Percentiles rank a stretch among this genome's conserved stretches.
Evolutionary conservation across 1,140 invertebrate species (phyloP).

Genomic region (Battus philenor): DNA sequence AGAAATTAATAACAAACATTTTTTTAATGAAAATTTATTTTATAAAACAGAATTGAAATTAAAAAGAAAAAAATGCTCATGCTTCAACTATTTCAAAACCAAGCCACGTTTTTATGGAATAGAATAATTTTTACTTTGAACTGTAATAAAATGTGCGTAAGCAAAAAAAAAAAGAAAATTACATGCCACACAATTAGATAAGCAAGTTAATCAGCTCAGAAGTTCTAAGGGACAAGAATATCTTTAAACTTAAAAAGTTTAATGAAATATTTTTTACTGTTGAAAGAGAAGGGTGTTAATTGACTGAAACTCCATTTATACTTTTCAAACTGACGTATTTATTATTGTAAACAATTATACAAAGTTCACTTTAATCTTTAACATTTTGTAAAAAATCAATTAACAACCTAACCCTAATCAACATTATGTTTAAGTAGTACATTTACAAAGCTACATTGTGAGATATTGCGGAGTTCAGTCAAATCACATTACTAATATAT

Average conservation of each 20-base stretch:
- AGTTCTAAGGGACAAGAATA: constrained; percentile 10
- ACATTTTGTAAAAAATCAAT: constrained; percentile 69
- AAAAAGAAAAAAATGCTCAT: too few relatives aligned
- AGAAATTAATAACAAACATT: too few relatives aligned
- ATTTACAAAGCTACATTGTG: constrained; percentile 43
- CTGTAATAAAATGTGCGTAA: background rate
- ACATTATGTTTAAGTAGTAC: constrained; percentile 48
- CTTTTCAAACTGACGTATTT: constrained; percentile 68
- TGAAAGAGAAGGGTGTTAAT: constrained; percentile 74
- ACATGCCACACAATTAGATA: constrained; percentile 54
- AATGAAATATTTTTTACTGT: too few relatives aligned
- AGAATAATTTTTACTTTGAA: background rate
- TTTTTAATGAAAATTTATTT: too few relatives aligned
- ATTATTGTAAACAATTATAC: constrained; percentile 70
- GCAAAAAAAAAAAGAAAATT: constrained; percentile 19
- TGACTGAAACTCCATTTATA: constrained; percentile 73
- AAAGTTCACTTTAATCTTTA: constrained; percentile 54
- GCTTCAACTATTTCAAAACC: background rate
- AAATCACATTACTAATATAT: constrained; percentile 42
- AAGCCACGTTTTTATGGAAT: constrained; percentile 3
- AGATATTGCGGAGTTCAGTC: constrained; percentile 64
- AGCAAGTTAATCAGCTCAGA: constrained; percentile 42
- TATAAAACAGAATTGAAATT: too few relatives aligned
- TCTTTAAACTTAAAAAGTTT: constrained; percentile 15
- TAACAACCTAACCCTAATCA: constrained; percentile 73